Conservation (phyloP, 2,888 invertebrate genomes). For the Hydraecia micacea region DNA sequence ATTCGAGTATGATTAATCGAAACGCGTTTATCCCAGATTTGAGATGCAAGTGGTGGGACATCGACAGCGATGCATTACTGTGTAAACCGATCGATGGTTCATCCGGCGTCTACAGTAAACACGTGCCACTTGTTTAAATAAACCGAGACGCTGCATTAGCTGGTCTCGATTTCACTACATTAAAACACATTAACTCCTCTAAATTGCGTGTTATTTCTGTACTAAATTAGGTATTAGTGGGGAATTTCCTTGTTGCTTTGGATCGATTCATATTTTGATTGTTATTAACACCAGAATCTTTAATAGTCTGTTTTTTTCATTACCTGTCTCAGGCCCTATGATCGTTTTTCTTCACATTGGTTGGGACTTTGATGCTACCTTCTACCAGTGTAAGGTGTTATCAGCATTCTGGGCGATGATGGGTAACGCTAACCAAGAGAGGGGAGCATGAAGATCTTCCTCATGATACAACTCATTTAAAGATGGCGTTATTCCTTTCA, state of each 20-base stretch:
- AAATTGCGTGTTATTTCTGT: conserved; percentile 85
- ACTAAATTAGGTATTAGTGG: conserved; percentile 75
- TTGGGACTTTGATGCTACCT: not conserved
- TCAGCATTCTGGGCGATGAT: not conserved
- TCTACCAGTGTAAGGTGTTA: not conserved
- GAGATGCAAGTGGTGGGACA: conserved; percentile 79
- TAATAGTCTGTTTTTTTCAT: not conserved
- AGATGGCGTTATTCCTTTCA: not conserved
- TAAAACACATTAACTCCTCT: conserved; percentile 89
- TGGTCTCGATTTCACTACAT: conserved; percentile 89
- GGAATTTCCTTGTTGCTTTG: conserved; percentile 63
- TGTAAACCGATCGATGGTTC: conserved; percentile 89
- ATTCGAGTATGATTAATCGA: conserved; percentile 58
- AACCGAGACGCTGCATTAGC: conserved; percentile 88
- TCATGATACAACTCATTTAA: not conserved
- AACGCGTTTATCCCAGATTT: conserved; percentile 62
- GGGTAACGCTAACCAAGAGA: not conserved
- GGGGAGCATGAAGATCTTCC: not conserved
- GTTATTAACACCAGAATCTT: not conserved
- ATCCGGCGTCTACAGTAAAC: conserved; percentile 88
- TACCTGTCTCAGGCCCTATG: no score
- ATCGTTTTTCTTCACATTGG: no score
- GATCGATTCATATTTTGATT: conserved; percentile 29
- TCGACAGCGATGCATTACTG: conserved; percentile 87
- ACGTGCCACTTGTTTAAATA: conserved; percentile 90